Evolutionary conservation across 2,888 invertebrate genomes (phyloP).

Genomic region (Clivina fossor): DNA sequence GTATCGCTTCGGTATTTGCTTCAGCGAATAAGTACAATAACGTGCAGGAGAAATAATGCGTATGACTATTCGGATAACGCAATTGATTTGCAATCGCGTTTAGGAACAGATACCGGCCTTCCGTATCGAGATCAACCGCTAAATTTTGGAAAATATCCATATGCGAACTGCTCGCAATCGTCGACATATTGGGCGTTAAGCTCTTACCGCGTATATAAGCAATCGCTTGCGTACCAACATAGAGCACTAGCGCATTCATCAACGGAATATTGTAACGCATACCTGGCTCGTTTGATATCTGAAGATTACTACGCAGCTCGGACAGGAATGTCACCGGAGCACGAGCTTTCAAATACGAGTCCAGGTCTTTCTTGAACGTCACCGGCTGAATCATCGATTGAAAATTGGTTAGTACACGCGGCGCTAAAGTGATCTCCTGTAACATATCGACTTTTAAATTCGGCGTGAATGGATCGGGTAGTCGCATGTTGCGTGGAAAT

Average conservation of each 20-base stretch:
- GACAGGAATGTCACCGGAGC: conserved; percentile 95
- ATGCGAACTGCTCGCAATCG: conserved; percentile 97
- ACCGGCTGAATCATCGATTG: conserved; percentile 82
- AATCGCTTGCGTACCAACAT: conserved; percentile 97
- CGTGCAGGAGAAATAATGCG: conserved; percentile 99
- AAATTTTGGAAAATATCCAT: conserved; percentile 99
- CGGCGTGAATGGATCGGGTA: conserved; percentile 98
- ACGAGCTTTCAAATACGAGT: conserved; percentile 92
- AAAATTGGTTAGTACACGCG: conserved; percentile 87
- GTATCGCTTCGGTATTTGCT: conserved; percentile 95
- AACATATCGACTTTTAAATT: conserved; percentile 93
- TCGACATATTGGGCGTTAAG: conserved; percentile 91
- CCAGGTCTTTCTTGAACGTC: conserved; percentile 92
- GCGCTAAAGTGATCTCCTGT: conserved; percentile 84
- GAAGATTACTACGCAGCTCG: conserved; percentile 86
- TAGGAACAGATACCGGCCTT: conserved; percentile 95
- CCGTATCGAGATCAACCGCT: conserved; percentile 96
- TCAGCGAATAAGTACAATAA: conserved; percentile 96
- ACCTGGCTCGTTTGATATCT: conserved; percentile 85
- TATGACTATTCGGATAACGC: conserved; percentile 98
- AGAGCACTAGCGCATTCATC: conserved; percentile 96
- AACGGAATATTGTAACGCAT: conserved; percentile 92
- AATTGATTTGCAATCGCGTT: conserved; percentile 99
- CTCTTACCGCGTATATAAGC: conserved; percentile 87
- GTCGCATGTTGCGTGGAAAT: conserved; percentile 95